Evolutionary conservation across 2,888 invertebrate genomes (phyloP), one percentile per base, ranked within the genome.

Genomic region (Xestoiulus laeticollis): DNA sequence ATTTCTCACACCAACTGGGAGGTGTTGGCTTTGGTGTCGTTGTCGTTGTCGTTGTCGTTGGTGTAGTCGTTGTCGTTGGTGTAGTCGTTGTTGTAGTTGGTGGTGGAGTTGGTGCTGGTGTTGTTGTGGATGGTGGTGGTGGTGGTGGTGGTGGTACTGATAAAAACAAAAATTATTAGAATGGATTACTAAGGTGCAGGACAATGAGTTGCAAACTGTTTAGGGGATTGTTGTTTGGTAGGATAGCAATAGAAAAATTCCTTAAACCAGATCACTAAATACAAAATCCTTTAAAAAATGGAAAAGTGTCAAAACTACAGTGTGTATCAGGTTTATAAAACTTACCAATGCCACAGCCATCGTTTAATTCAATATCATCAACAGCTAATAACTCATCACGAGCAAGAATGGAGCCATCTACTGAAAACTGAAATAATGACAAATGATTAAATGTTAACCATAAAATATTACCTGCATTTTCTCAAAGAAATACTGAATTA

Each of bases 351-450:
- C 26, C 8, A 43, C 85, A 85, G 6, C 85, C 85, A 33, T 85
- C 85, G n/a, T 85, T 85, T 43, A 85, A 6, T 85, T 85, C 8
- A 38, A 85, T 4, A 12, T 85, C 30, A 43, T 85, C 85, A 12
- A 85, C 12, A 12, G 85, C 85, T n/a, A 85, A 43, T 6, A 85
- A n/a, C 33, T 85, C 85, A 85, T 85, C 22, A 22, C 85, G 33
- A 38, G 85, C 85, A 16, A 33, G 3, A 85, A 85, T 85, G 19
- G 43, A 19, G 8, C 85, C 85, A 85, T 33, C 85, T 0, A 85
- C 38, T 16, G 85, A 33, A 19, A 85, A 85, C 85, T 85, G 43
- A n/a, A 85, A 16, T 12, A 43, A 85, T 10, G 10, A 33, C 4
- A 68, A 26, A n/a, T 68, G n/a, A 68, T 26, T 68, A 68, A 26